These are phyloP conservation scores for Coenobita brevimanus DNA, from an alignment of 1,140 invertebrate genomes.

Conservation along the genomic window DNA sequence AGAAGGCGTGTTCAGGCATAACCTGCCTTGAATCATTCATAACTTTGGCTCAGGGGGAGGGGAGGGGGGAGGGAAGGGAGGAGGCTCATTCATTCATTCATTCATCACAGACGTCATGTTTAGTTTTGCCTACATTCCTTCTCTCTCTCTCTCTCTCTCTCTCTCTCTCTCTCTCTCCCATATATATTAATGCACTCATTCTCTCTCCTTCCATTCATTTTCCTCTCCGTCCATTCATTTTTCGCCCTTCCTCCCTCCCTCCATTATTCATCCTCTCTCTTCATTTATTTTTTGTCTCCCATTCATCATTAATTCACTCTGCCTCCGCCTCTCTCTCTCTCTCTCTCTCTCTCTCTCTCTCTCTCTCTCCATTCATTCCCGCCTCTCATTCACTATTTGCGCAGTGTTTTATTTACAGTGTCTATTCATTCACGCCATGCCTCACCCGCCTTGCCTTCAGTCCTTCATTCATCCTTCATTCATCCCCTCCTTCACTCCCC, in stretches of 20 bases:
- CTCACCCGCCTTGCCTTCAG: background rate
- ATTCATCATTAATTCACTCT: too few relatives aligned
- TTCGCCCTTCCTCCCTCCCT: background rate
- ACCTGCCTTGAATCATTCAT: too few relatives aligned
- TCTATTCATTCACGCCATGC: background rate
- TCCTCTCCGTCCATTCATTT: slow-evolving; percentile 3
- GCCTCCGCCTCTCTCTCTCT: background rate
- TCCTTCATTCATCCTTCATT: background rate
- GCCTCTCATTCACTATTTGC: slow-evolving; percentile 6
- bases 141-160: too few relatives aligned
- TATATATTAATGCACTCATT: background rate
- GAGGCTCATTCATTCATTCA: too few relatives aligned
- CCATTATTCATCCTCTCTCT: background rate
- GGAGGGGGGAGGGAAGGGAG: too few relatives aligned
- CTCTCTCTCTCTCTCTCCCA: background rate
- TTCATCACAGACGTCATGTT: too few relatives aligned
- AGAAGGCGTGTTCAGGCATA: too few relatives aligned
- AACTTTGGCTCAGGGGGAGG: too few relatives aligned
- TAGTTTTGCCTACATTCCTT: too few relatives aligned
- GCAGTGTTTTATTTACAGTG: too few relatives aligned
- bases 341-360: background rate
- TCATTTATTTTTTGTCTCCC: background rate
- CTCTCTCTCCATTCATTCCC: background rate
- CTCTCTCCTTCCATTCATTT: background rate
- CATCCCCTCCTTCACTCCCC: background rate